These are phyloP conservation scores for Hirtodrosophila cameraria DNA, from an alignment of 2,888 invertebrate genomes.

Conservation along the genomic window DNA sequence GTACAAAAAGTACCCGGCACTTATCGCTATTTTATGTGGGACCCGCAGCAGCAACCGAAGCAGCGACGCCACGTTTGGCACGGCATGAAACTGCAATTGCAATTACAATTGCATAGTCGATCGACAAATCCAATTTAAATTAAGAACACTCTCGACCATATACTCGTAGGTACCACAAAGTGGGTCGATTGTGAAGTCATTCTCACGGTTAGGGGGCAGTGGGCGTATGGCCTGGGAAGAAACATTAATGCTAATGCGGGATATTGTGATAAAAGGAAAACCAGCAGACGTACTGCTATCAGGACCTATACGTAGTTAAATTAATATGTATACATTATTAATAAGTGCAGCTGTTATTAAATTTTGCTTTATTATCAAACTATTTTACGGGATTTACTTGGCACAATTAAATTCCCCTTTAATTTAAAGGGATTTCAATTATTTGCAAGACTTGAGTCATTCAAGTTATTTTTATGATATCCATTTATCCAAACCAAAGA, in stretches of 20 bases:
- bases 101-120: slow-evolving; percentile 59
- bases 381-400: background rate
- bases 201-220: slow-evolving; percentile 50
- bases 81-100: slow-evolving; percentile 39
- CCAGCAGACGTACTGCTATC: slow-evolving; percentile 5
- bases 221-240: slow-evolving; percentile 29
- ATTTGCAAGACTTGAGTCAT: background rate
- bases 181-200: slow-evolving; percentile 44
- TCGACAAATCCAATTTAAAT: slow-evolving; percentile 79
- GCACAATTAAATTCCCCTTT: background rate
- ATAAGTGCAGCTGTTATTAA: slow-evolving; percentile 24
- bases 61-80: slow-evolving; percentile 20
- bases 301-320: background rate
- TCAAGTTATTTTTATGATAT: background rate
- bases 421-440: background rate
- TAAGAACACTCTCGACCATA: slow-evolving; percentile 53
- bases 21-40: slow-evolving; percentile 65
- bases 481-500: no score
- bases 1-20: slow-evolving; percentile 19
- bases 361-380: slow-evolving; percentile 2
- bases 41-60: slow-evolving; percentile 61
- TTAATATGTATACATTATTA: background rate
- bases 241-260: slow-evolving; percentile 38
- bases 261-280: slow-evolving; percentile 18
- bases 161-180: slow-evolving; percentile 45